These are phyloP conservation scores for Neostethus bicornis DNA, from an alignment of 2,797 vertebrate genomes.

Conservation along the genomic window DNA sequence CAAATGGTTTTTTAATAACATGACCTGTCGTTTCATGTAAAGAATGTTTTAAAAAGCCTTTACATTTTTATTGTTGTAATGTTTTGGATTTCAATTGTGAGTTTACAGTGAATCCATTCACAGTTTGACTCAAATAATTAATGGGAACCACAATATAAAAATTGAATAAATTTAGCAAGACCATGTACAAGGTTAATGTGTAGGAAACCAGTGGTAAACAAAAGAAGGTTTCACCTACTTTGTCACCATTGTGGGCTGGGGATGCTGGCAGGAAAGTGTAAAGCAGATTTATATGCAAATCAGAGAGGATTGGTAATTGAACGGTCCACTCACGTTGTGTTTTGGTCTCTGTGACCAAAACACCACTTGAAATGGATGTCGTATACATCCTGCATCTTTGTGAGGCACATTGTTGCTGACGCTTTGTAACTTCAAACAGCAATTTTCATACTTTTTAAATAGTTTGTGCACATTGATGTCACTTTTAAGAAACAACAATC, in stretches of 20 bases:
- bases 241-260: background rate
- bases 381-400: slow-evolving; percentile 1
- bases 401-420: slow-evolving; percentile 5
- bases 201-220: too few relatives aligned
- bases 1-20: too few relatives aligned
- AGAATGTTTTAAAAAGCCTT: too few relatives aligned
- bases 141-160: too few relatives aligned
- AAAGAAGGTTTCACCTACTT: too few relatives aligned
- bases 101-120: too few relatives aligned
- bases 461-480: background rate
- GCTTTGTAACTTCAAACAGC: background rate
- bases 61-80: too few relatives aligned
- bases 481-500: background rate
- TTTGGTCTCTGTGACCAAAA: slow-evolving; percentile 29
- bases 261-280: background rate
- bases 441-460: background rate
- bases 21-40: too few relatives aligned
- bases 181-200: too few relatives aligned
- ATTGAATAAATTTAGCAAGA: too few relatives aligned
- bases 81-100: too few relatives aligned
- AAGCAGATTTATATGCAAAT: slow-evolving; percentile 34
- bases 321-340: slow-evolving; percentile 39
- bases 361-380: slow-evolving; percentile 15
- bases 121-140: too few relatives aligned
- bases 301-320: slow-evolving; percentile 25